These are phyloP conservation scores for Pangasius djambal DNA, from an alignment of 2,797 vertebrate genomes.

Conservation along the genomic window DNA sequence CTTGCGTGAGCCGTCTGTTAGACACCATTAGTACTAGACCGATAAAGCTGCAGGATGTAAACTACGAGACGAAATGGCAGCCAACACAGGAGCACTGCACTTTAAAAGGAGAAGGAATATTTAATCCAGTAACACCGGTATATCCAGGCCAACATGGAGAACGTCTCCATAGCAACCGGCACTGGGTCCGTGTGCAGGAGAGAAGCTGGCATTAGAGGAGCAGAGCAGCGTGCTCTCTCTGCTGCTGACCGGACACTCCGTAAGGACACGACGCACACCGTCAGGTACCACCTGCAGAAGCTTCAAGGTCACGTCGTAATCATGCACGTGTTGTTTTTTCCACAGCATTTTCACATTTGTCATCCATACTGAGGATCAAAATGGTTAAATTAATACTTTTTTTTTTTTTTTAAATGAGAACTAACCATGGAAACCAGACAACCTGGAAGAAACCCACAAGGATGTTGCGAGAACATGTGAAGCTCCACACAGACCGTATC, in stretches of 20 bases:
- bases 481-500: not conserved
- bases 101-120: not conserved
- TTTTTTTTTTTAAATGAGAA: too few species aligned
- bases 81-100: not conserved
- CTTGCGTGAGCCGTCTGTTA: not conserved
- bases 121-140: slow-evolving; percentile 13
- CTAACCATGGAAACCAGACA: not conserved
- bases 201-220: not conserved
- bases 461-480: not conserved
- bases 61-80: not conserved
- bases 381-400: too few species aligned
- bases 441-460: not conserved
- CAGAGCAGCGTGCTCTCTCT: slow-evolving; percentile 9
- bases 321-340: slow-evolving; percentile 40
- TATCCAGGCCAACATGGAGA: slow-evolving; percentile 27
- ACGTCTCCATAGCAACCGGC: slow-evolving; percentile 52
- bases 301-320: slow-evolving; percentile 33
- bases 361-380: too few species aligned
- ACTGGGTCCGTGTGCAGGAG: not conserved
- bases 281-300: slow-evolving; percentile 15
- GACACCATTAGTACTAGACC: not conserved
- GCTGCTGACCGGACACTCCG: slow-evolving; percentile 14
- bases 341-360: slow-evolving; percentile 1
- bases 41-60: not conserved
- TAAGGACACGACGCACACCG: slow-evolving; percentile 5